Base-by-base conservation (phyloP, 2,888 invertebrate species). In the Tachina lurida region DNA sequence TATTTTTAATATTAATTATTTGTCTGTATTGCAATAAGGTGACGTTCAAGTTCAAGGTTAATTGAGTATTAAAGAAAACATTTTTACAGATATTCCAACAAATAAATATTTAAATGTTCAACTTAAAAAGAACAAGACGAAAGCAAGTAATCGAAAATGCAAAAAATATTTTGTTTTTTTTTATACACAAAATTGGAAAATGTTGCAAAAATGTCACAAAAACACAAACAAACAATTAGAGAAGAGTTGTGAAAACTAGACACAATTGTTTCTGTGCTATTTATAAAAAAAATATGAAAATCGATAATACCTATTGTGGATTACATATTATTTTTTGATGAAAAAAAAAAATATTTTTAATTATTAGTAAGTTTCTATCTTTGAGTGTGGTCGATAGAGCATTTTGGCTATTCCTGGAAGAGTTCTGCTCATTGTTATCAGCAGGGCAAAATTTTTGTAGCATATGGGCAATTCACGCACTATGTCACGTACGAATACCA, bases 41-140 rank as follows among this genome's bases (percentile, higher is more conserved):
- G 68, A 60, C 47, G 68, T 62, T 60, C 43, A 67, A 77, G 77
- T 77, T 77, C 77, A 77, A 77, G 77, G 77, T 15, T 60, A 45
- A 58, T 76, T 77, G 56, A 5, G 43, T 63, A 43, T 54, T 49
- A 31, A 60, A 49, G 43, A 31, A 31, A 31, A 31, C 31, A 31
- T 31, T 45, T 17, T 67, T 49, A 31, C 22, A 65, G 9, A 45
- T n/a, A 49, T 15, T 22, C 15, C 41, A 19, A 52, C 8, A 31
- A 67, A 41, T 13, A 41, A 2, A 68, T 52, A 52, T 41, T 19
- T 68, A 54, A 68, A 68, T 68, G 41, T 13, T 68, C 10, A 15
- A 54, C 52, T 54, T 54, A 54, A 41, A 54, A 39, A 56, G 12
- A 31, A 10, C 56, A 19, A 15, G 13, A 41, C 8, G 41, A 56